Conservation (phyloP, 2,113 vertebrate genomes). For the Hippoglossus stenolepis region DNA sequence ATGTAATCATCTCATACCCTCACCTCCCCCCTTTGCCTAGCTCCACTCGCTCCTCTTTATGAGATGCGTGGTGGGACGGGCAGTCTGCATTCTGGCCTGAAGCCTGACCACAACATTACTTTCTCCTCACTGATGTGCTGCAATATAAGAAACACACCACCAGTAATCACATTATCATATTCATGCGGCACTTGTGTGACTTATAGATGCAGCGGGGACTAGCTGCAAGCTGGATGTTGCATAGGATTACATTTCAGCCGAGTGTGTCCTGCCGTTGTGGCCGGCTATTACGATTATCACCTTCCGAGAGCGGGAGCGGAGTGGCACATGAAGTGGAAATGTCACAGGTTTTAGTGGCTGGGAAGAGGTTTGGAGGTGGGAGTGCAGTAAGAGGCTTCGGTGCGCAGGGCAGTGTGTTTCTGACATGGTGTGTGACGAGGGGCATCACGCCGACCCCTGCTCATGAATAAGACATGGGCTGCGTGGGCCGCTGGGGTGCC, state of each 20-base stretch:
- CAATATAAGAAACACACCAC: slow-evolving; percentile 48
- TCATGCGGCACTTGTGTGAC: slow-evolving; percentile 42
- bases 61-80: slow-evolving; percentile 42
- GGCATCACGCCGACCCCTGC: slow-evolving; percentile 58
- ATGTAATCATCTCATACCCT: slow-evolving; percentile 63
- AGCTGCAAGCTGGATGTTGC: slow-evolving; percentile 40
- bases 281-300: slow-evolving; percentile 69
- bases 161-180: slow-evolving; percentile 68
- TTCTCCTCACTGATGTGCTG: slow-evolving; percentile 42
- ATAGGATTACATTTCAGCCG: slow-evolving; percentile 65
- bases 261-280: slow-evolving; percentile 53
- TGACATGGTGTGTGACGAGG: slow-evolving; percentile 75
- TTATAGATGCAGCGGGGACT: slow-evolving; percentile 30
- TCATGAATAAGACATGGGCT: slow-evolving; percentile 84
- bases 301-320: slow-evolving; percentile 50
- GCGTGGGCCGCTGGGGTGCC: slow-evolving; percentile 57
- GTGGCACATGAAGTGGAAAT: slow-evolving; percentile 71
- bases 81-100: slow-evolving; percentile 32
- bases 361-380: slow-evolving; percentile 40
- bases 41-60: slow-evolving; percentile 34
- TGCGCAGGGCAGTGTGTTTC: slow-evolving; percentile 61
- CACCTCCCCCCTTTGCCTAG: neutral
- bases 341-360: slow-evolving; percentile 68
- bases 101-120: slow-evolving; percentile 56
- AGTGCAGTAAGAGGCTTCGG: slow-evolving; percentile 45